Evolutionary conservation across 2,113 vertebrate species (phyloP).

Genomic region (Heliornis fulica): DNA sequence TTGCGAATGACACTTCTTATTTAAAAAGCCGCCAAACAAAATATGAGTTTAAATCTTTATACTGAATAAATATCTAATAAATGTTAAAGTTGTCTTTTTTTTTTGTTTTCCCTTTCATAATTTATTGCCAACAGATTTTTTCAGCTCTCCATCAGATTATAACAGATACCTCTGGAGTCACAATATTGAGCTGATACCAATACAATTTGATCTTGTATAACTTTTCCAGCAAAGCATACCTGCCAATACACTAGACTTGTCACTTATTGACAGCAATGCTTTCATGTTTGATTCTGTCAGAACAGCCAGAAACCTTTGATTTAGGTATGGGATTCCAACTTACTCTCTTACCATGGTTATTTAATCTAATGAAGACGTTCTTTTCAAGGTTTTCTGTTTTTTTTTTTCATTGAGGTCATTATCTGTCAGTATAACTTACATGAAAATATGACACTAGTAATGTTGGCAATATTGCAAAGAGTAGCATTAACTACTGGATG

Average conservation of each 20-base stretch:
- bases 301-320: background rate
- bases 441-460: background rate
- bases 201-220: background rate
- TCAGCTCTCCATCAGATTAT: background rate
- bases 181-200: background rate
- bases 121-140: background rate
- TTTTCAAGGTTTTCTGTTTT: background rate
- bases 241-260: background rate
- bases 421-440: background rate
- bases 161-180: background rate
- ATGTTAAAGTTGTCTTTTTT: background rate
- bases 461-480: background rate
- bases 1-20: background rate
- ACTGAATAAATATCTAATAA: background rate
- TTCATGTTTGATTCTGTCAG: background rate
- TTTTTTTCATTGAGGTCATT: constrained; percentile 18
- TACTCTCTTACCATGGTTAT: background rate
- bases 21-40: background rate
- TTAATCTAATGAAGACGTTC: background rate
- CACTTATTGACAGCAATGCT: background rate
- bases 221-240: background rate
- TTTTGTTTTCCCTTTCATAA: background rate
- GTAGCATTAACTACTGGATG: background rate
- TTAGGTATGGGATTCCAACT: background rate
- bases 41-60: background rate